A percentile compares a stretch with the other conserved stretches of the same genome.
Conservation (phyloP, 2,113 vertebrate species). For the Prolemur simus region DNA sequence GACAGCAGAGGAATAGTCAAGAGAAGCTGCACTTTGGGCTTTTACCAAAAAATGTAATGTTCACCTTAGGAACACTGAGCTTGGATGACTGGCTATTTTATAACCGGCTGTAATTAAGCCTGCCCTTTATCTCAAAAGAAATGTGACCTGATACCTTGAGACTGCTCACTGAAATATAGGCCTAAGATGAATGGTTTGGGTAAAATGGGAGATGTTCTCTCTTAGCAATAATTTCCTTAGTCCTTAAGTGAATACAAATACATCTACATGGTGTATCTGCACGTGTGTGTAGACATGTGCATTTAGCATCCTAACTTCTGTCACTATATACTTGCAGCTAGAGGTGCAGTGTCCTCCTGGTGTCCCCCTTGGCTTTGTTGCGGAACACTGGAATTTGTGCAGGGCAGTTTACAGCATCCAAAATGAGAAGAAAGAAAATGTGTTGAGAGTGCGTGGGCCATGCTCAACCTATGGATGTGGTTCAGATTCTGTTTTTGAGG, state of each 20-base stretch:
- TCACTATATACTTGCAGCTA: constrained; percentile 82
- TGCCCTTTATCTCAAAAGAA: not conserved
- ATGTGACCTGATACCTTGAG: not conserved
- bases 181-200: not conserved
- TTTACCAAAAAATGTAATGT: not conserved
- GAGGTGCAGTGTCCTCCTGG: constrained; percentile 95
- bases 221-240: not conserved
- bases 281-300: accelerated
- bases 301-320: not conserved
- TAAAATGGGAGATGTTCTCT: not conserved
- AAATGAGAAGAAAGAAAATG: constrained; percentile 85
- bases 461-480: constrained; percentile 92
- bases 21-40: not conserved
- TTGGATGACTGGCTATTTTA: not conserved
- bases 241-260: not conserved
- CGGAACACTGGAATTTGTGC: constrained; percentile 92
- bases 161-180: not conserved
- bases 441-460: constrained; percentile 91
- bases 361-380: constrained; percentile 89
- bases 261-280: not conserved
- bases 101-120: not conserved
- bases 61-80: not conserved
- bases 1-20: not conserved
- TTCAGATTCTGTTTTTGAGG: constrained; percentile 93
- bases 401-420: constrained; percentile 91